Conservation (phyloP, 2,797 vertebrate genomes). For the Psittacula derbiana region DNA sequence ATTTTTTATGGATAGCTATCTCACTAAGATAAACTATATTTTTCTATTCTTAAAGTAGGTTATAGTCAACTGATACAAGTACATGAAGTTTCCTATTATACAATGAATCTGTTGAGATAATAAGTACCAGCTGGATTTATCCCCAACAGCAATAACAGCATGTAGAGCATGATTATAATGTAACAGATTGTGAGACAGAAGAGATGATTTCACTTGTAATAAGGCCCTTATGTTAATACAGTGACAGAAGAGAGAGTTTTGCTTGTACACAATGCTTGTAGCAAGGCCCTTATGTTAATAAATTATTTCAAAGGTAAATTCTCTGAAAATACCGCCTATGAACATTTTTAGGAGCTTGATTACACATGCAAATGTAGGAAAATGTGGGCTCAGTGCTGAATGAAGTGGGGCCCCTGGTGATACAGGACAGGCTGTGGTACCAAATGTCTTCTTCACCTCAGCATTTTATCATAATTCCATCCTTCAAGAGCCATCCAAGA, state of each 20-base stretch:
- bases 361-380: background rate
- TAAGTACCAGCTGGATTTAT: slow-evolving; percentile 60
- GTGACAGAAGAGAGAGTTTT: background rate
- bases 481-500: background rate
- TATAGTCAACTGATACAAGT: background rate
- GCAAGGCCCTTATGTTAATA: background rate
- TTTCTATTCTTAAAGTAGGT: background rate
- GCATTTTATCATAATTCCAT: background rate
- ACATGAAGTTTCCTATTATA: background rate
- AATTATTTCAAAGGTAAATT: background rate
- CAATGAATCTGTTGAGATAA: slow-evolving; percentile 34
- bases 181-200: slow-evolving; percentile 57
- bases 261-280: background rate
- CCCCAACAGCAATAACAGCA: slow-evolving; percentile 42
- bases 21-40: background rate
- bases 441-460: background rate
- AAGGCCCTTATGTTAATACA: slow-evolving; percentile 28
- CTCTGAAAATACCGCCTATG: background rate
- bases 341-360: background rate
- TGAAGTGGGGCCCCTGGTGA: background rate
- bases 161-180: slow-evolving; percentile 23
- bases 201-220: slow-evolving; percentile 3
- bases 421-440: background rate
- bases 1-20: background rate
- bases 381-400: background rate